Base-by-base conservation (phyloP, 2,888 invertebrate species). In the Nycteola revayana region DNA sequence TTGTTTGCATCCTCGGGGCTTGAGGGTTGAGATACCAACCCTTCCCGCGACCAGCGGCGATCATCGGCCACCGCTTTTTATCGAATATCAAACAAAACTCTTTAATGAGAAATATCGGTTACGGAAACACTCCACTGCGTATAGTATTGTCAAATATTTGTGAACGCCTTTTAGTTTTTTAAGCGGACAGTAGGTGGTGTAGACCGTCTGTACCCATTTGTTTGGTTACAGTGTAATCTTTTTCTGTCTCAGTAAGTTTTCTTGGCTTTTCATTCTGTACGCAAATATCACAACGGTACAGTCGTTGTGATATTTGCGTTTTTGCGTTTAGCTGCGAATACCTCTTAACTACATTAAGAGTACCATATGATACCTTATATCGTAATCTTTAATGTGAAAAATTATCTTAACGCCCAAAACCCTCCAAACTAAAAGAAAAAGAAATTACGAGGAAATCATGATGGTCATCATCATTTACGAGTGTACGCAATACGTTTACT, bases 51-150 rank as follows among this genome's bases (percentile, higher is more conserved):
- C 78, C 78, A 75, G 67, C 79, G 87, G 78, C 78, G 75, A 78
- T 72, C 66, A 71, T 31, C 36, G 71, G 64, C 73, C 71, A 63
- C 51, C 57, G 68, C 74, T 88, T 87, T 88, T 88, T 87, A 87
- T 81, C 77, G 59, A 55, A 72, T 50, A 42, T 60, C 75, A 83
- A 86, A 85, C 78, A 86, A 69, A 62, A 60, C 62, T 60, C 56
- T 66, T 75, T 81, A 86, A 88, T 81, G 85, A 87, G 84, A 81
- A 84, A 85, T 86, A 87, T 87, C 81, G 71, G 83, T 86, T 81
- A 82, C 87, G 80, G 81, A 85, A 84, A 84, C 75, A 78, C 82
- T 82, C 70, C 57, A 69, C 60, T 59, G 65, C 65, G 72, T 80
- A 79, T 78, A 79, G 68, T 61, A 78, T 74, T 73, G 63, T 76